Evolutionary conservation across 2,888 invertebrate species (phyloP).

Genomic region (Andrena marginata): DNA sequence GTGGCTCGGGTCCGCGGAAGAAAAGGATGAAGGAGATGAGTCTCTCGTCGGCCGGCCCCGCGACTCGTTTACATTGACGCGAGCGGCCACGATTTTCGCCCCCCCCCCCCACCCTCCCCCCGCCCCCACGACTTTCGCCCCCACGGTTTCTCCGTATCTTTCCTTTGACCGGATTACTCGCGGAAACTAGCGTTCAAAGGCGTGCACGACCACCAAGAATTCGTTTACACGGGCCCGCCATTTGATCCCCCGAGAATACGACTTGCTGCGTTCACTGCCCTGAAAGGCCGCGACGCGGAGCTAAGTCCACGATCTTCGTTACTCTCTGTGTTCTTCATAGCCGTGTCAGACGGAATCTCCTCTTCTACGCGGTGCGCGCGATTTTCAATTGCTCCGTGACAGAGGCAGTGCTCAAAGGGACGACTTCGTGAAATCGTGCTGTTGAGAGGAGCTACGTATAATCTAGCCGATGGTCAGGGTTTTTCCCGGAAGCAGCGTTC

Average conservation of each 20-base stretch:
- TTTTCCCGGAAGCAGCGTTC: no score
- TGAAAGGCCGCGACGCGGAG: background rate
- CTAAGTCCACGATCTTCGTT: background rate
- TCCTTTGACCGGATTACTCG: slow-evolving; percentile 48
- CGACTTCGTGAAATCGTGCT: no score
- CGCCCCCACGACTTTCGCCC: slow-evolving; percentile 18
- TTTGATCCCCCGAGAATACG: slow-evolving; percentile 21
- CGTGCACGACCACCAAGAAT: slow-evolving; percentile 7
- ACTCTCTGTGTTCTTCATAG: background rate
- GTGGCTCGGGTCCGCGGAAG: slow-evolving; percentile 10
- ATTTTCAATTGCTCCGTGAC: no score
- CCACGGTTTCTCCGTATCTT: slow-evolving; percentile 27
- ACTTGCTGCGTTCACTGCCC: background rate
- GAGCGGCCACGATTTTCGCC: slow-evolving; percentile 47
- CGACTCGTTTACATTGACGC: slow-evolving; percentile 52
- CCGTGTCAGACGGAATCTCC: no score
- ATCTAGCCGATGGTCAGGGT: no score
- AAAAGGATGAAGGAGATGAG: slow-evolving; percentile 38
- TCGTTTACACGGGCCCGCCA: slow-evolving; percentile 29
- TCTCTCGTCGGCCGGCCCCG: background rate
- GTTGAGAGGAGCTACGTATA: no score
- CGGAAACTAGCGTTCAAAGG: slow-evolving; percentile 28
- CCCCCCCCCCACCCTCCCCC: no score
- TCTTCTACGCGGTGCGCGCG: no score
- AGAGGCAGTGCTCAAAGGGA: no score